Evolutionary conservation across 92 coral and sea anemone species (phyloP).

Genomic region (Epizoanthus stellaris): DNA sequence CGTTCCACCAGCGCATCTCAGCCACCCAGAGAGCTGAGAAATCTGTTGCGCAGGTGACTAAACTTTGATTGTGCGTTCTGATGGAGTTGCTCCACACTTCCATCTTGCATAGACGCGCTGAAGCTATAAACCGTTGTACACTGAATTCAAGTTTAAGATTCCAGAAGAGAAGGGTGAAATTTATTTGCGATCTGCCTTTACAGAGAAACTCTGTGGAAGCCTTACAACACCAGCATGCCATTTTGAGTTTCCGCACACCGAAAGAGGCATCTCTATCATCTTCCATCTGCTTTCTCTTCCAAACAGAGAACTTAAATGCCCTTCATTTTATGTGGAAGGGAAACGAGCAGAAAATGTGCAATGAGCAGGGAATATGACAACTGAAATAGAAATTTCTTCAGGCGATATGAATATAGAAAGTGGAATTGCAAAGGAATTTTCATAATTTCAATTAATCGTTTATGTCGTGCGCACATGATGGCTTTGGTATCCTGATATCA

Average conservation of each 20-base stretch:
- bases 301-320: neutral
- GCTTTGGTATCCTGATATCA: slow-evolving; percentile 9
- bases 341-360: neutral
- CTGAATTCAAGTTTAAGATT: no score
- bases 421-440: slow-evolving; percentile 15
- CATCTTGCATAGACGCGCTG: neutral
- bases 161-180: no score
- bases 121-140: no score
- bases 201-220: no score
- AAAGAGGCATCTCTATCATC: neutral
- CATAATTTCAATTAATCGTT: slow-evolving; percentile 8
- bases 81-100: neutral
- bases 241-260: neutral
- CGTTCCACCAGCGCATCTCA: slow-evolving; percentile 13
- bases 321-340: neutral
- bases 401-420: slow-evolving; percentile 5
- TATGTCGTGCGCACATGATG: slow-evolving; percentile 10
- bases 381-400: neutral
- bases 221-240: no score
- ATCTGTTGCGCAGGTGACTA: neutral
- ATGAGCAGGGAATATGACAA: neutral
- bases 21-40: neutral
- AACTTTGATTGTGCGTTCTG: neutral
- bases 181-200: no score
- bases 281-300: neutral